These are phyloP conservation scores for Radopholus similis DNA, from an alignment of 1,140 invertebrate species.

Conservation along the genomic window DNA sequence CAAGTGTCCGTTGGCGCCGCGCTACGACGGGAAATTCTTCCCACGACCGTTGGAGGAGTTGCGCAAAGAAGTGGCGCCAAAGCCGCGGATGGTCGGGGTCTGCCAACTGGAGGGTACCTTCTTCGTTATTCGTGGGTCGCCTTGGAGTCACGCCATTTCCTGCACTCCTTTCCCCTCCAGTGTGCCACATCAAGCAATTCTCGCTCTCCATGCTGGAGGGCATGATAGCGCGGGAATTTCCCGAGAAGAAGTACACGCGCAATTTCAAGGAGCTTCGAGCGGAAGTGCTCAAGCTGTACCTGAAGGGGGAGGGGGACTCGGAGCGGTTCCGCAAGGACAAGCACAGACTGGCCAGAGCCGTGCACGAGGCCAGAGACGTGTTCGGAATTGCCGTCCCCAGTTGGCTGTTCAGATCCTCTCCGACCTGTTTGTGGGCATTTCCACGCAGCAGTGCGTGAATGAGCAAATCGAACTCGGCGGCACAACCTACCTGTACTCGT, in stretches of 20 bases:
- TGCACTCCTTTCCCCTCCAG: no score
- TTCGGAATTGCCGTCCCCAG: no score
- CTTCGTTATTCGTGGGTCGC: no score
- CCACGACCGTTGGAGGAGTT: conserved; percentile 41
- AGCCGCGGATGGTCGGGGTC: conserved; percentile 41
- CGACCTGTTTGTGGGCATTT: conserved; percentile 35
- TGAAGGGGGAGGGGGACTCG: neutral
- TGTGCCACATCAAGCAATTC: no score
- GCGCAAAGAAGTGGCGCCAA: conserved; percentile 41
- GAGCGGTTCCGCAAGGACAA: neutral
- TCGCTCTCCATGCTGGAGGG: conserved; percentile 2
- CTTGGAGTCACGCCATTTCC: neutral
- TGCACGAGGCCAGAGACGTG: neutral
- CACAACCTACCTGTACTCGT: conserved; percentile 33
- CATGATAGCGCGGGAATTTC: neutral
- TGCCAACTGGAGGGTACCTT: conserved; percentile 44
- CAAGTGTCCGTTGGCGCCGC: no score
- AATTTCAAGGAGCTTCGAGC: neutral
- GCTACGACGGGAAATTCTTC: conserved; percentile 48
- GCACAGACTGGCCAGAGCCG: neutral
- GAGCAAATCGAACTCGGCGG: conserved; percentile 13
- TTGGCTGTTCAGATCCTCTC: conserved; percentile 25
- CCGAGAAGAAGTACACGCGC: neutral
- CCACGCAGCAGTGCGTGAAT: conserved; percentile 34
- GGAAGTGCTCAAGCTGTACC: neutral